These are phyloP conservation scores for Drosophila fuyamai DNA, from an alignment of 1,140 invertebrate genomes.

Conservation along the genomic window DNA sequence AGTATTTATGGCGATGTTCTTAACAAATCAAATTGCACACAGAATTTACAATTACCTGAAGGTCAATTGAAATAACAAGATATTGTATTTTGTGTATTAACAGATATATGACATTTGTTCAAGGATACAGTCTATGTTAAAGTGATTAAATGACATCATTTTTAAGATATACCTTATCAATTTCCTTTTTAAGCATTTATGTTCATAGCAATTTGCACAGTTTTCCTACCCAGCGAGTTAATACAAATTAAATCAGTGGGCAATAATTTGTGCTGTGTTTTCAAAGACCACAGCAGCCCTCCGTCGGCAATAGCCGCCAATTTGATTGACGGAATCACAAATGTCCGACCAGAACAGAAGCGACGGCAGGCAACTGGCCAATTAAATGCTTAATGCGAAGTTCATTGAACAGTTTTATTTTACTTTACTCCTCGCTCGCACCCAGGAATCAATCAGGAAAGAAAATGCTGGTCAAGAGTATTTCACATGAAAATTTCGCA, in stretches of 20 bases:
- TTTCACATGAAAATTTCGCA: slow-evolving; percentile 79
- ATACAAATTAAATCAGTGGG: slow-evolving; percentile 66
- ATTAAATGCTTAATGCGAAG: slow-evolving; percentile 76
- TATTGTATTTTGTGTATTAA: too few relatives aligned
- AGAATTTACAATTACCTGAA: background rate
- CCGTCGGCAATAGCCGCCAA: slow-evolving; percentile 39
- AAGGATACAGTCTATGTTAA: background rate
- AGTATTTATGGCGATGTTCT: background rate
- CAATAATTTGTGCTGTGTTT: slow-evolving; percentile 48
- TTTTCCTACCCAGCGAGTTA: slow-evolving; percentile 7
- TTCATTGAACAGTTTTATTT: slow-evolving; percentile 74
- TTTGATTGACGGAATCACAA: slow-evolving; percentile 73
- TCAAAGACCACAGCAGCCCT: slow-evolving; percentile 22
- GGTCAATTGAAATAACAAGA: too few relatives aligned
- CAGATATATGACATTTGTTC: too few relatives aligned
- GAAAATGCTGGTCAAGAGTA: slow-evolving; percentile 30
- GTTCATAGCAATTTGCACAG: slow-evolving; percentile 4
- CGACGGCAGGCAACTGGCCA: slow-evolving; percentile 23
- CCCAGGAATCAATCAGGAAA: slow-evolving; percentile 66
- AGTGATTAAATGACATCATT: slow-evolving; percentile 3
- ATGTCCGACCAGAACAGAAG: slow-evolving; percentile 37
- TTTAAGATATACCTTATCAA: slow-evolving; percentile 4
- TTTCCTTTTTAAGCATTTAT: slow-evolving; percentile 15
- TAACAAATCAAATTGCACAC: background rate
- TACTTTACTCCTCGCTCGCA: slow-evolving; percentile 33